Evolutionary conservation across 2,888 invertebrate species (phyloP), one percentile per base, ranked within the genome.

Genomic region (Bombylius major): DNA sequence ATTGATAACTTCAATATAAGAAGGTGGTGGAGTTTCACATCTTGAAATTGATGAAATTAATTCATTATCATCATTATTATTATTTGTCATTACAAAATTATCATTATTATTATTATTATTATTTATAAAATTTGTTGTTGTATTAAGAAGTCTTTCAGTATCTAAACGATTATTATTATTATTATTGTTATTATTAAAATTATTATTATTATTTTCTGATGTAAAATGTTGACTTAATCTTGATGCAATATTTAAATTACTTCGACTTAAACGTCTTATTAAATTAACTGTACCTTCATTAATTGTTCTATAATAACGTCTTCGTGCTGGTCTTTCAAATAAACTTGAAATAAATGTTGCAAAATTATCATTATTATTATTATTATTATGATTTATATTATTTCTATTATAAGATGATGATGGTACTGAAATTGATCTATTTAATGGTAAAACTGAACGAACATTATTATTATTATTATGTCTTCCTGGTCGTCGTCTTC

Each of bases 21-120:
- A 64, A 4, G 72, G 72, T 2, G 72, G 72, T 12, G 72, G 72
- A 1, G 73, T 72, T 63, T 72, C 73, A 3, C 70, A 64, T 8
- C 71, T 61, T 49, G 12, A 5, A 5, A 55, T 49, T 8, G 8
- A 33, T 32, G 14, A 8, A 32, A 32, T 31, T 48, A 12, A 4
- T 31, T 31, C 36, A 7, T 7, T n/a, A 34, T 49, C 11, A 33
- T 6, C 1, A 31, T 9, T 31, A 13, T 23, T 8, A 23, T 23
- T 23, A 23, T 7, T 48, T 33, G 6, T 49, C 33, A n/a, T n/a
- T n/a, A 7, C 49, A 6, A n/a, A 7, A n/a, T 34, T 6, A 39
- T 9, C 3, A 39, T 9, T 39, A 7, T 9, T 9, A 39, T 39
- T 39, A 7, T 39, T 7, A 39, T 8, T 39, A 31, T 23, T 39